These are phyloP conservation scores for Triplophysa rosa DNA, from an alignment of 2,113 vertebrate genomes.

Conservation along the genomic window DNA sequence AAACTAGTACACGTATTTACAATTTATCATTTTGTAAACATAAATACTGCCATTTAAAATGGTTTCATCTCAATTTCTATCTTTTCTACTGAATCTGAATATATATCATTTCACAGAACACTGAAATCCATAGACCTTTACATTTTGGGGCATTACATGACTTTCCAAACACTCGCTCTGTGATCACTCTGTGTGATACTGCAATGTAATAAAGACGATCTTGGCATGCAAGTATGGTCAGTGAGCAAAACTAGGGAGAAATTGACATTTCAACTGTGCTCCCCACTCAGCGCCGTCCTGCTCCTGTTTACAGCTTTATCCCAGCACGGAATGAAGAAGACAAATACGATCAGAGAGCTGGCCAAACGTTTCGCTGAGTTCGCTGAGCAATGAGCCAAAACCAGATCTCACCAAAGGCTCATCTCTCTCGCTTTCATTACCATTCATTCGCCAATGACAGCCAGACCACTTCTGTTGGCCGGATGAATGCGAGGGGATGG, in stretches of 20 bases:
- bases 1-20: no score
- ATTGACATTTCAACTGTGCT: background rate
- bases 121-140: background rate
- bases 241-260: background rate
- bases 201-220: background rate
- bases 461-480: conserved; percentile 44
- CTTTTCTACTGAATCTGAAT: no score
- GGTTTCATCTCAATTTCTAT: no score
- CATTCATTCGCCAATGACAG: conserved; percentile 32
- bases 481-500: conserved; percentile 49
- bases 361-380: conserved; percentile 54
- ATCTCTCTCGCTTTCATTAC: conserved; percentile 50
- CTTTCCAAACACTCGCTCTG: background rate
- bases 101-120: background rate
- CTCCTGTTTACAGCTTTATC: conserved; percentile 12
- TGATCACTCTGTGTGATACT: background rate
- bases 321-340: conserved; percentile 39
- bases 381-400: conserved; percentile 56
- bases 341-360: conserved; percentile 46
- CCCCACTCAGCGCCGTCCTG: background rate
- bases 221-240: background rate
- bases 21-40: no score
- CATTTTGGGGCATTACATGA: background rate
- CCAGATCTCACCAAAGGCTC: conserved; percentile 49
- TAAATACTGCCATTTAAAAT: no score